phyloP scores from a whole-genome alignment of 1,140 invertebrate genomes.

The Philaenus spumarius region DNA sequence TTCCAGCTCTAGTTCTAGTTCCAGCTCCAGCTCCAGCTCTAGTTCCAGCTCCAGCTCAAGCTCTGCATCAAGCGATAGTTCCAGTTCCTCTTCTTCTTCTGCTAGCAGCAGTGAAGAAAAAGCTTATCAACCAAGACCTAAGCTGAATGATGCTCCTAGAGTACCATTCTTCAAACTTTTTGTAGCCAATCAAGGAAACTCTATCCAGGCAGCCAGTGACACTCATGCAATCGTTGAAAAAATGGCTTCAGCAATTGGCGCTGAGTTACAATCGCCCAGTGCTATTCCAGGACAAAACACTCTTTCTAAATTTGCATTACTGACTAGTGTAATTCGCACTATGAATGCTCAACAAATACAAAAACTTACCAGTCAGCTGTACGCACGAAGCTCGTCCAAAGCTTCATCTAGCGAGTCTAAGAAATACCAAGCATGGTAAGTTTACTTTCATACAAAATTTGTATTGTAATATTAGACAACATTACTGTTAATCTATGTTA shows the following conservation, averaged over 20 bases:
- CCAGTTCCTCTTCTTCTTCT: constrained; percentile 8
- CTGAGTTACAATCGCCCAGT: constrained; percentile 48
- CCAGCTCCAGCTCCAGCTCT: constrained; percentile 21
- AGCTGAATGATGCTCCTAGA: constrained; percentile 39
- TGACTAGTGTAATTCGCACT: constrained; percentile 48
- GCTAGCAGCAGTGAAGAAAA: constrained; percentile 33
- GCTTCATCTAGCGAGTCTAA: constrained; percentile 18
- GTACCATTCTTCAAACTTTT: constrained; percentile 45
- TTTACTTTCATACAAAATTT: background rate
- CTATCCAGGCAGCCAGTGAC: constrained; percentile 36
- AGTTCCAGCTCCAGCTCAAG: constrained; percentile 27
- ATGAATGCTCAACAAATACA: constrained; percentile 51
- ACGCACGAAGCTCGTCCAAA: constrained; percentile 36
- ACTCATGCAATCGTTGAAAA: constrained; percentile 39
- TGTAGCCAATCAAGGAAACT: constrained; percentile 45
- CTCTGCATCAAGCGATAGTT: constrained; percentile 14
- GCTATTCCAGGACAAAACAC: constrained; percentile 49
- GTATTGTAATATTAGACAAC: background rate
- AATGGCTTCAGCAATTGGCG: constrained; percentile 47
- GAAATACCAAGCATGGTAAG: constrained; percentile 28
- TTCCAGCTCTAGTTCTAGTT: constrained; percentile 22
- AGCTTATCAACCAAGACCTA: constrained; percentile 40
- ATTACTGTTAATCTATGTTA: background rate
- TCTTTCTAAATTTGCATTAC: constrained; percentile 51
- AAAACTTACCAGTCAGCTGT: constrained; percentile 39